Base-by-base conservation (phyloP, 2,888 invertebrate species). In the Atherix ibis region DNA sequence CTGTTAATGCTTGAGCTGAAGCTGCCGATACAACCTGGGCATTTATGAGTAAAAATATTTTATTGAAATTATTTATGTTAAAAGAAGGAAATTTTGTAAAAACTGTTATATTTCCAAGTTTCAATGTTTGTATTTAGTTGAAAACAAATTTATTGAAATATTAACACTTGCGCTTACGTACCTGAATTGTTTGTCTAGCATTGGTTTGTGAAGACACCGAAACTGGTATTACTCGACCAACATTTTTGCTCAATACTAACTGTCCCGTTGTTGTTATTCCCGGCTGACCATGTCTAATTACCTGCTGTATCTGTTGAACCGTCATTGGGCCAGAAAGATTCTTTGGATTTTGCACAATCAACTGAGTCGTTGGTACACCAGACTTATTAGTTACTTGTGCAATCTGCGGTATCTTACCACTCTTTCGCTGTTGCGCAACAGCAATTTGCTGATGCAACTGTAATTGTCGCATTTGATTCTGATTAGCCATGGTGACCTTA, bases 261-360 rank as follows among this genome's bases (percentile, higher is more conserved):
- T 70, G 67, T 6, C 71, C 69, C 36, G 58, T 46, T 2, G 51
- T 44, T 8, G 53, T 44, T 26, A 52, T 35, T 4, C 54, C 67
- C 33, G 65, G 68, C 32, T 58, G 61, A 0, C 68, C 68, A 36
- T 73, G 72, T 40, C 76, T 71, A 55, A 78, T 70, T 9, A 78
- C 74, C 50, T 80, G 79, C 41, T 79, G 78, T 27, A 81, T 68
- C 49, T 80, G 80, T 45, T 80, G 79, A 38, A 80, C 71, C 0
- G 76, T 77, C 54, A 79, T 71, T 0, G 73, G 69, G 1, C 71
- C 66, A 0, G 73, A 67, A 27, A 60, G 36, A 5, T 56, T 47
- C 40, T 62, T 63, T 3, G 71, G 70, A 31, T 72, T 70, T 46
- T 76, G 76, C 4, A 84, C 78, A 32, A 84, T 75, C 38, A 83